These are phyloP conservation scores for Psilopogon haemacephalus DNA, from an alignment of 2,113 vertebrate species.

Conservation along the genomic window DNA sequence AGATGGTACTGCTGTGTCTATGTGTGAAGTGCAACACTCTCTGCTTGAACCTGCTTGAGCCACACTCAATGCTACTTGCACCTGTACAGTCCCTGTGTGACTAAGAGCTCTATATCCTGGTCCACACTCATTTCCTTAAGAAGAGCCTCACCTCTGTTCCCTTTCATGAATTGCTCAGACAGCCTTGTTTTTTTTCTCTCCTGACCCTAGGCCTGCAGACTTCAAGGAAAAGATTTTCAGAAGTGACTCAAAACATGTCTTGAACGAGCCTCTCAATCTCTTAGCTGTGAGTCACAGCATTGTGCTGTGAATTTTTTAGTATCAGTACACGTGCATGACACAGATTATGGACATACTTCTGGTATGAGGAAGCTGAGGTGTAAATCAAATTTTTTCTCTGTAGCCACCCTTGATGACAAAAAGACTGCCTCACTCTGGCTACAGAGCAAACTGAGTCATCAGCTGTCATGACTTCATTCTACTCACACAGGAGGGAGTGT, in stretches of 20 bases:
- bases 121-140: not conserved
- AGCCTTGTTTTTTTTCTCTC: not conserved
- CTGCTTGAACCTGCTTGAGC: too few species aligned
- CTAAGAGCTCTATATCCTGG: not conserved
- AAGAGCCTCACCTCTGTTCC: not conserved
- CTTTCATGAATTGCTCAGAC: not conserved
- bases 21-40: not conserved
- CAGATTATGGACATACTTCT: not conserved
- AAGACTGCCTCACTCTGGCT: not conserved
- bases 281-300: not conserved
- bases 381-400: not conserved
- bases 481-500: not conserved
- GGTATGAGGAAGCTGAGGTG: not conserved
- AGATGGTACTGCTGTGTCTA: not conserved
- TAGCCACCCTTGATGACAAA: not conserved
- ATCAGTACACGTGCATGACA: not conserved
- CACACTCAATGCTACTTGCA: too few species aligned
- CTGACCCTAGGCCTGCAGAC: not conserved
- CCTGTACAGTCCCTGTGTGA: not conserved
- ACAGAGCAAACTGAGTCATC: not conserved
- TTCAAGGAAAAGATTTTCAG: not conserved
- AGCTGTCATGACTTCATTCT: not conserved
- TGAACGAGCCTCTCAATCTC: not conserved
- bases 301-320: not conserved
- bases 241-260: not conserved